Conservation (phyloP, 2,113 vertebrate genomes). For the Gallinago media region DNA sequence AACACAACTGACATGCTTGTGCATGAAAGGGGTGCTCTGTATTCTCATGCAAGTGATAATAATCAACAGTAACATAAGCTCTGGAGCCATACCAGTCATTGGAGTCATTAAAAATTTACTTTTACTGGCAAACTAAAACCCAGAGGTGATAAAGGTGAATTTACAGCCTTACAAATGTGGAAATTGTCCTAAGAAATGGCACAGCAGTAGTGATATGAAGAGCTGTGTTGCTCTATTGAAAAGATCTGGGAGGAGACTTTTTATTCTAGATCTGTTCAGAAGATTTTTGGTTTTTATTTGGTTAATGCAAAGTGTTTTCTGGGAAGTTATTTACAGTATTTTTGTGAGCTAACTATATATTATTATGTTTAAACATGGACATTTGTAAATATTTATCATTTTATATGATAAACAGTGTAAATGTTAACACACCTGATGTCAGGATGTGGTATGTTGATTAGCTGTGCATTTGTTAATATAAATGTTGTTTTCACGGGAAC, state of each 20-base stretch:
- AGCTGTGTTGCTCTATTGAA: not conserved
- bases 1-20: not conserved
- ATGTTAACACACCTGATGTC: not conserved
- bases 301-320: not conserved
- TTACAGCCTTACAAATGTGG: not conserved
- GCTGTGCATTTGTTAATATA: not conserved
- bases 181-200: not conserved
- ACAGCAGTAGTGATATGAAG: not conserved
- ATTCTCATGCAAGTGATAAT: not conserved
- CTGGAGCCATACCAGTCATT: not conserved
- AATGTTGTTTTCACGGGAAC: not conserved
- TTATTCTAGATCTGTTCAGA: not conserved
- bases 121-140: not conserved
- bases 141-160: not conserved
- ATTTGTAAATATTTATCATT: not conserved
- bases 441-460: not conserved
- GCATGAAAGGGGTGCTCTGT: not conserved
- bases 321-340: not conserved
- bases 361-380: not conserved
- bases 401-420: not conserved
- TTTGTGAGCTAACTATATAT: not conserved
- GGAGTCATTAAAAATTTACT: not conserved
- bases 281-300: not conserved
- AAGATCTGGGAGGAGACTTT: not conserved
- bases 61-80: not conserved